phyloP scores from a whole-genome alignment of 2,888 invertebrate species.

The Auanema sp. region DNA sequence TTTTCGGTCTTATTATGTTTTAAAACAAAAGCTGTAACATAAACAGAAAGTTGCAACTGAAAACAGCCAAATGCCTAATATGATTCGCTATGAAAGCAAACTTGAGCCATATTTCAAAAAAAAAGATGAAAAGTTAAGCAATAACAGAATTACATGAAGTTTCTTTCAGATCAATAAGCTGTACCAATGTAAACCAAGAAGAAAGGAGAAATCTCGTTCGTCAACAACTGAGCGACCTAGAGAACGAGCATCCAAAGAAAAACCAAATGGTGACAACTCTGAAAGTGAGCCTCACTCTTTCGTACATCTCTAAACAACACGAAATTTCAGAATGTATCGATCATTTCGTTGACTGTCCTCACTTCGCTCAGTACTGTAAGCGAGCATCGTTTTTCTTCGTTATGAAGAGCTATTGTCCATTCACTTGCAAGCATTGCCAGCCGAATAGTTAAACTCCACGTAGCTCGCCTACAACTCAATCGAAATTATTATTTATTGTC shows the following conservation, averaged over 20 bases:
- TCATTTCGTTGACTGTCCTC: conserved; percentile 62
- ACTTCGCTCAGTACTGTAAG: conserved; percentile 60
- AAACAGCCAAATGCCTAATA: not conserved
- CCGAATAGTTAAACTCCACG: not conserved
- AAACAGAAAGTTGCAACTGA: not conserved
- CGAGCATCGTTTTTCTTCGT: conserved; percentile 62
- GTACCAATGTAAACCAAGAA: conserved; percentile 34
- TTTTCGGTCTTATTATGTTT: not conserved
- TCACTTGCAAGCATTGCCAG: conserved; percentile 54
- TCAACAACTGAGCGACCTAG: not conserved
- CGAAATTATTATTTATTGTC: too few species aligned
- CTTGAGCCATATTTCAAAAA: not conserved
- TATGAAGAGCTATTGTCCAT: conserved; percentile 63
- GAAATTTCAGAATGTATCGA: conserved; percentile 55
- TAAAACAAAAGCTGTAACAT: not conserved
- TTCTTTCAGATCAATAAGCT: conserved; percentile 35
- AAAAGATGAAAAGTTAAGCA: too few species aligned
- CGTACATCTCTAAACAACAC: too few species aligned
- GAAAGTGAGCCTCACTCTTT: conserved; percentile 22
- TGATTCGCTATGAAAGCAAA: not conserved
- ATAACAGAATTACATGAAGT: not conserved
- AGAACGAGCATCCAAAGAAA: conserved; percentile 13
- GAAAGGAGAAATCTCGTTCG: conserved; percentile 34
- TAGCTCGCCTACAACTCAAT: too few species aligned
- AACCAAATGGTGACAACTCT: conserved; percentile 12